Percentiles rank a stretch among this genome's conserved stretches.
Evolutionary conservation across 2,113 vertebrate species (phyloP).

Genomic region (Cyanistes caeruleus): DNA sequence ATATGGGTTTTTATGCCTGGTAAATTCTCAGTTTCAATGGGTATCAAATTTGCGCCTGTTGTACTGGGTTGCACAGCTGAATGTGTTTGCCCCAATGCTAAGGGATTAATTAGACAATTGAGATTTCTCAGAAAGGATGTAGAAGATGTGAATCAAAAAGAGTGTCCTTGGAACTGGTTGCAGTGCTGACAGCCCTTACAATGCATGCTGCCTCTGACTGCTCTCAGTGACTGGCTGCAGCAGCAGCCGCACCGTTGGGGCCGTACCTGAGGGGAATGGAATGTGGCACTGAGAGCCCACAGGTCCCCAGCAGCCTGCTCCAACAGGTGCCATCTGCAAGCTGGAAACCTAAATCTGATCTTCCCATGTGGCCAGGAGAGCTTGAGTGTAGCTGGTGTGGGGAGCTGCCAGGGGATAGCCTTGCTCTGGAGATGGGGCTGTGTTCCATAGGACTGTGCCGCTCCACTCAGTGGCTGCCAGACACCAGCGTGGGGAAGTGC

Average conservation of each 20-base stretch:
- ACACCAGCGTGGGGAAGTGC: neutral
- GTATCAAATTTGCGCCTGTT: conserved; percentile 59
- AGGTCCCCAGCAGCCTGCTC: neutral
- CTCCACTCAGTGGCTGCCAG: neutral
- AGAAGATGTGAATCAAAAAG: conserved; percentile 60
- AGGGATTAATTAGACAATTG: conserved; percentile 64
- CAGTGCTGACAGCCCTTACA: conserved; percentile 54
- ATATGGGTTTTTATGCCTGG: conserved; percentile 45
- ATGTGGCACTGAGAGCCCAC: neutral
- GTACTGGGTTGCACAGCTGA: conserved; percentile 23
- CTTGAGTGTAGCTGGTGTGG: neutral
- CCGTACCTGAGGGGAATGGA: accelerated
- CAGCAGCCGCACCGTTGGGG: accelerated
- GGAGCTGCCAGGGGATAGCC: neutral
- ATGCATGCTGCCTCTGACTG: neutral
- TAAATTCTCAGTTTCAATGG: conserved; percentile 49
- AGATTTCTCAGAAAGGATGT: conserved; percentile 59
- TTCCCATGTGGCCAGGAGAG: neutral
- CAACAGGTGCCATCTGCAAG: neutral
- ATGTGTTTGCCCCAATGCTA: conserved; percentile 40
- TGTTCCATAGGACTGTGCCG: neutral
- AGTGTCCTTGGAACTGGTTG: neutral
- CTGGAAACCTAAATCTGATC: neutral
- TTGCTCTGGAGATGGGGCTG: neutral
- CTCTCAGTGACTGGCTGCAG: neutral